phyloP scores from a whole-genome alignment of 2,797 vertebrate genomes.

The Kryptopterus vitreolus region DNA sequence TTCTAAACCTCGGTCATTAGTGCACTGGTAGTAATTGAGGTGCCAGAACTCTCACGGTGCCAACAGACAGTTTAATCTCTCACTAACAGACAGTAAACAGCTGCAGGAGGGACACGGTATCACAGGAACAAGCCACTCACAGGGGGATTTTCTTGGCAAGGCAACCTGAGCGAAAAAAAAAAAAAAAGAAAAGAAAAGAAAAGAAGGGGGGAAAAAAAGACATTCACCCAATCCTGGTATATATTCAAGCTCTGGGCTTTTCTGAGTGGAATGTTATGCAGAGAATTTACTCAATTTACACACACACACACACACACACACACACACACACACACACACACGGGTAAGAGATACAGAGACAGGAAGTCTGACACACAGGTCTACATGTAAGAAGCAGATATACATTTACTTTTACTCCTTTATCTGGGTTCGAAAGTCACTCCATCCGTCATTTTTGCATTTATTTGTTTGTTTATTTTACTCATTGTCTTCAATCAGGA shows the following conservation, averaged over 20 bases:
- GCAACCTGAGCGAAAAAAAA: constrained; percentile 34
- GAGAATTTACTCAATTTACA: background rate
- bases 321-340: background rate
- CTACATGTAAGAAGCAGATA: too few species aligned
- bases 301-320: background rate
- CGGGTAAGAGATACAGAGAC: too few species aligned
- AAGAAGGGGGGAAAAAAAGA: too few species aligned
- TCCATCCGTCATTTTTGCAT: background rate
- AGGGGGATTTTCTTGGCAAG: constrained; percentile 21
- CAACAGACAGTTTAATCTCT: constrained; percentile 53
- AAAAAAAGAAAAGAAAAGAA: constrained; percentile 69
- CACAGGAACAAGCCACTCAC: constrained; percentile 45
- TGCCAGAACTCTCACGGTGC: constrained; percentile 41
- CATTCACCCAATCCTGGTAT: constrained; percentile 7
- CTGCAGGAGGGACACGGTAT: constrained; percentile 49
- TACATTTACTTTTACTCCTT: background rate
- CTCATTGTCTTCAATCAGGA: background rate
- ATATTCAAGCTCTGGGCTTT: constrained; percentile 1
- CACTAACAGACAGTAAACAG: constrained; percentile 55
- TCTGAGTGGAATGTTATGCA: background rate
- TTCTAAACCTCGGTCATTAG: constrained; percentile 34
- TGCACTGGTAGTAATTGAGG: constrained; percentile 50
- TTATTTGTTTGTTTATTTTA: too few species aligned
- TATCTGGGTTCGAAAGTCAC: background rate
- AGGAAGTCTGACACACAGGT: too few species aligned